These are phyloP conservation scores for Pogonophryne albipinna DNA, from an alignment of 2,797 vertebrate species.

Conservation along the genomic window DNA sequence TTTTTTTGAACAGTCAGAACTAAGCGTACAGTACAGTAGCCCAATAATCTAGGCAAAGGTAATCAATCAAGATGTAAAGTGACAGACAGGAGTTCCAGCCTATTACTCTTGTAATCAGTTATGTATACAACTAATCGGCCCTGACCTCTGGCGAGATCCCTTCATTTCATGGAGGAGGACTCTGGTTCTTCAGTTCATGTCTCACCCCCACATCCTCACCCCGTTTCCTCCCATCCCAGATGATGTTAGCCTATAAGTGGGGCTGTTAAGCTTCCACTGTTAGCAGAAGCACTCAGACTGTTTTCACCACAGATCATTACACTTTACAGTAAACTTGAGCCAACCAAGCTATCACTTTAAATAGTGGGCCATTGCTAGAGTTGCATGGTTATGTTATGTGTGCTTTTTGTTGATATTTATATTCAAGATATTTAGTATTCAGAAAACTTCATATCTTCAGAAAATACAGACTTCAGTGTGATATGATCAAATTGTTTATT, in stretches of 20 bases:
- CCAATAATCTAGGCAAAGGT: neutral
- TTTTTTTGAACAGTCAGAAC: neutral
- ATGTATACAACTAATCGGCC: slow-evolving; percentile 39
- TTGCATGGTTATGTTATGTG: neutral
- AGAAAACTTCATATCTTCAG: neutral
- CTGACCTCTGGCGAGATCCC: slow-evolving; percentile 34
- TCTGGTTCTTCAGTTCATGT: slow-evolving; percentile 37
- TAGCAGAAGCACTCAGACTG: slow-evolving; percentile 45
- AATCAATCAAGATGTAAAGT: slow-evolving; percentile 32
- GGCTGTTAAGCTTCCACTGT: slow-evolving; percentile 38
- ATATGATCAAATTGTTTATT: neutral
- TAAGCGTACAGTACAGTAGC: neutral
- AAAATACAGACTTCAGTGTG: neutral
- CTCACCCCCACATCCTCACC: slow-evolving; percentile 40
- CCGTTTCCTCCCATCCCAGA: slow-evolving; percentile 60
- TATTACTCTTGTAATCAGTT: slow-evolving; percentile 20
- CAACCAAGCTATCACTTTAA: neutral
- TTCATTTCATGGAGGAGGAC: slow-evolving; percentile 46
- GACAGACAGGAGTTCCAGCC: slow-evolving; percentile 12
- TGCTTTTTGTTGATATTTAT: neutral
- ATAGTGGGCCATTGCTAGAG: neutral
- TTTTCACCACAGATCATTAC: slow-evolving; percentile 13
- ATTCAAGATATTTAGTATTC: neutral
- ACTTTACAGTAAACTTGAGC: neutral
- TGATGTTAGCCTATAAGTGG: slow-evolving; percentile 55